Evolutionary conservation across 1,140 invertebrate species (phyloP), one percentile per base, ranked within the genome.

Genomic region (Nephotettix cincticeps): DNA sequence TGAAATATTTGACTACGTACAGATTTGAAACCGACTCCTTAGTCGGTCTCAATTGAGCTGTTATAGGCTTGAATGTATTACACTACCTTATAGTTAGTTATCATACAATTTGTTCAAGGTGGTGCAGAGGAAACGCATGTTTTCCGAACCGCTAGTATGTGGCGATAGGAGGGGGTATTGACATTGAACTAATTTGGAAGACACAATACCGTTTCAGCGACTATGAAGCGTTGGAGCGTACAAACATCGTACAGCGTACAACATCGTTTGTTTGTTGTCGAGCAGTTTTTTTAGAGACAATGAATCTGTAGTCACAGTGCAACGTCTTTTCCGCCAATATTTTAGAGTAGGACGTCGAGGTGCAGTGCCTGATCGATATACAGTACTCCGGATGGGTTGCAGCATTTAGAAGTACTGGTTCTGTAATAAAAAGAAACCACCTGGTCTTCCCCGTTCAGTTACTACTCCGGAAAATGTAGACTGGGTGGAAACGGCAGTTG

Each of bases 391-490:
- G n/a, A 28, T 75, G 67, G 72, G 72, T 71, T 70, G 36, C 71
- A 51, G 56, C 43, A 45, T 75, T 75, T 68, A 68, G 72, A 67
- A 68, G 40, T 61, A 76, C 66, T 29, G 71, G 71, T 47, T 65
- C 28, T 67, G 56, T 75, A 56, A 63, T 65, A 54, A 68, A 64
- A 54, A 68, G 69, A 71, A 61, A 65, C 29, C 69, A 71, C 51
- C 54, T 69, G 66, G 67, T 64, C 54, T 67, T 71, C 65, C 61
- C 27, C 45, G 71, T 71, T 71, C 54, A 63, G 69, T 69, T 47
- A n/a, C 68, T 29, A 73, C 69, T 51, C 65, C 63, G 14, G 73
- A 74, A 70, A 70, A 75, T 61, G 45, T 73, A 40, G 47, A 71
- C 61, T 25, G n/a, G 28, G 56, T 61, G 2, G 28, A 25, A 61